A percentile compares a stretch with the other conserved stretches of the same genome.
Evolutionary conservation across 2,888 invertebrate species (phyloP).

Genomic region (Archips xylosteana): DNA sequence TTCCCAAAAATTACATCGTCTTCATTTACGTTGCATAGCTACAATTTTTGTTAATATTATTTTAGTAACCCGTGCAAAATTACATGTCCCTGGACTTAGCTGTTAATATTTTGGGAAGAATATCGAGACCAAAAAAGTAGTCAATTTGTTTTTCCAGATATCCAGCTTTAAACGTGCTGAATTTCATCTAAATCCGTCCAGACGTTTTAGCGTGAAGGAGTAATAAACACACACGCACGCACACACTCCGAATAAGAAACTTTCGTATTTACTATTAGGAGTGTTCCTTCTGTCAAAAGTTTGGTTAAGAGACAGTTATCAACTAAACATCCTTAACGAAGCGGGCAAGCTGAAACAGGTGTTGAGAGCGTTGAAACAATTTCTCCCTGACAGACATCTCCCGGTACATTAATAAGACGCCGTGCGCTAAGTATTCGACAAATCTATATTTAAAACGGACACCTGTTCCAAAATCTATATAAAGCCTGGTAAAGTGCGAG

Average conservation of each 20-base stretch:
- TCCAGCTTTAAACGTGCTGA: too few species aligned
- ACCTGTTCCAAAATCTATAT: constrained; percentile 2
- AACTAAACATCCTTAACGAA: background rate
- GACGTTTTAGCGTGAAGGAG: background rate
- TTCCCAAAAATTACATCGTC: too few species aligned
- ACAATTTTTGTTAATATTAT: too few species aligned
- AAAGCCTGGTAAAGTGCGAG: constrained; percentile 5
- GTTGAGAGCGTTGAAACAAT: constrained; percentile 7
- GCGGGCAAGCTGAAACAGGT: background rate
- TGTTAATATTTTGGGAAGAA: too few species aligned
- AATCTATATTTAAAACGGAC: constrained; percentile 11
- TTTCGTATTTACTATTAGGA: background rate
- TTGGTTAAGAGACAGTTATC: background rate
- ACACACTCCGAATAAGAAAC: too few species aligned
- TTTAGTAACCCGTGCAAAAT: too few species aligned
- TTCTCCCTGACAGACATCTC: constrained; percentile 11
- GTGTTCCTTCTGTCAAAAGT: background rate
- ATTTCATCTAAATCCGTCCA: too few species aligned
- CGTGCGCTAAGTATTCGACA: constrained; percentile 9
- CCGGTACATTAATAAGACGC: constrained; percentile 9
- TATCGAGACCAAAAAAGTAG: too few species aligned
- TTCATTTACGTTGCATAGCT: too few species aligned
- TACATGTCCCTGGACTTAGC: too few species aligned
- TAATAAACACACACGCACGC: too few species aligned
- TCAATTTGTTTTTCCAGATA: too few species aligned